phyloP scores from a whole-genome alignment of 2,797 vertebrate species.

The Anisognathus igniventris region DNA sequence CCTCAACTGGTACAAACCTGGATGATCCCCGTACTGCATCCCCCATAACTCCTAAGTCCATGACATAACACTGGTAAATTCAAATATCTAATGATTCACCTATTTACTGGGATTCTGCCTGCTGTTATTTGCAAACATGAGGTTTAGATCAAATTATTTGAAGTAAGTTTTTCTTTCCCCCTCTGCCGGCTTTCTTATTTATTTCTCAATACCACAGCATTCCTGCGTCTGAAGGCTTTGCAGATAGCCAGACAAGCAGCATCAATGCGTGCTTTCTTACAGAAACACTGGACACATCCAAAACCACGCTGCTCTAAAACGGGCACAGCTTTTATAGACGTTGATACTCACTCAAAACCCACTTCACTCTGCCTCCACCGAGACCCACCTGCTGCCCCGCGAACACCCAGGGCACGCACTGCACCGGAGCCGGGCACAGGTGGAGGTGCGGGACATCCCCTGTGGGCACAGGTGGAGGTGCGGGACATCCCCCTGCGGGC shows the following conservation, averaged over 20 bases:
- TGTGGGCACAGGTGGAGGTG: too few species aligned
- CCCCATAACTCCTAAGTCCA: neutral
- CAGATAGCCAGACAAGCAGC: neutral
- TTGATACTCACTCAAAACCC: neutral
- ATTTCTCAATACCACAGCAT: neutral
- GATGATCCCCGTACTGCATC: neutral
- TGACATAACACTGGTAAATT: neutral
- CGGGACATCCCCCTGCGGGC: too few species aligned
- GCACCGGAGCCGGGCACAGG: accelerated
- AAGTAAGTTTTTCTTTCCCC: neutral
- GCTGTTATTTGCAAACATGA: neutral
- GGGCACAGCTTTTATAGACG: neutral
- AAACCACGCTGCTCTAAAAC: neutral
- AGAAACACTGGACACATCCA: neutral
- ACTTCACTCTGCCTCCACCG: neutral
- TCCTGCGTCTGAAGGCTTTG: accelerated
- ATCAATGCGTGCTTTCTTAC: accelerated
- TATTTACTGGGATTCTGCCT: neutral
- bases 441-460: too few species aligned
- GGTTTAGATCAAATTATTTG: neutral
- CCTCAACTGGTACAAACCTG: neutral
- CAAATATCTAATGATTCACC: neutral
- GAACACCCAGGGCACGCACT: accelerated
- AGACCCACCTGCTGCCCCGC: neutral
- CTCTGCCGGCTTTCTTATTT: neutral